Base-by-base conservation (phyloP, 2,113 vertebrate genomes). In the Pipra filicauda region DNA sequence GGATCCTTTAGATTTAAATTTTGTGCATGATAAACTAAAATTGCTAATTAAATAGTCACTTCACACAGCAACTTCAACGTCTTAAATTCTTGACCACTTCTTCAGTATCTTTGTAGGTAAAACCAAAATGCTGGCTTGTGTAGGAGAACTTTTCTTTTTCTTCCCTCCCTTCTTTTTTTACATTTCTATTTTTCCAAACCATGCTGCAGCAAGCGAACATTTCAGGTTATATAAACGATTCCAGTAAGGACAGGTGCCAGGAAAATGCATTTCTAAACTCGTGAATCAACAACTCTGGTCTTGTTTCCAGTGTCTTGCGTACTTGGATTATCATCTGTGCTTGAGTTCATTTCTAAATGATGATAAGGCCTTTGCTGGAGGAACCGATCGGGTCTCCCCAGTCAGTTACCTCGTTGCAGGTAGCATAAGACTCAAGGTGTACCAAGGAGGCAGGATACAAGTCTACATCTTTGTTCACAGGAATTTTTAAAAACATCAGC, bases 241-340 rank as follows among this genome's bases (percentile, higher is more conserved):
- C 76, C 78, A 89, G 79, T 69, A 89, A 90, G 49, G 70, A 58
- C 58, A 94, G 59, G 59, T 95, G 33, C 51, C 72, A 85, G 75
- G 54, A 93, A 73, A 91, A 91, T 49, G 46, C 64, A 35, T 91
- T 95, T 95, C 73, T 96, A 77, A 81, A 94, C 46, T 70, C 73
- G 75, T 71, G 55, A 93, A 62, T 26, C 2, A 1, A 58, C 51
- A 88, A 33, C 46, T 96, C 74, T 89, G 85, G 76, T 78, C 82
- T 85, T 89, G 66, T 88, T 78, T 95, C 12, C 18, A 61, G 83
- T 77, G 41, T 70, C 65, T 55, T 12, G 1, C 39, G 30, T 95
- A 70, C 72, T 48, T 82, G 72, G 37, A 39, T 73, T 77, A 58
- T 44, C 30, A 9, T 48, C 24, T 39, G 23, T 30, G 13, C 92